Conservation (phyloP, 2,113 vertebrate genomes). For the Parus major region DNA sequence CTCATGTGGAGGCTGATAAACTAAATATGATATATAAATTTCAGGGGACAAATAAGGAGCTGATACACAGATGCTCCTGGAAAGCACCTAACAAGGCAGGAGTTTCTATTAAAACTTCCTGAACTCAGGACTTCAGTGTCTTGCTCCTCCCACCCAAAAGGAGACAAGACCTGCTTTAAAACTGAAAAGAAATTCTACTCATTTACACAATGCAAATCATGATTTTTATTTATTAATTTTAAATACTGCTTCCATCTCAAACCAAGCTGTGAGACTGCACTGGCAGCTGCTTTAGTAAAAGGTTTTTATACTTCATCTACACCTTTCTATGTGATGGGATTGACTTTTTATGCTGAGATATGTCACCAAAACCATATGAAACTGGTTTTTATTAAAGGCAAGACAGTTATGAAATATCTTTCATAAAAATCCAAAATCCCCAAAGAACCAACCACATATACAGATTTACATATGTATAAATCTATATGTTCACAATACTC, state of each 20-base stretch:
- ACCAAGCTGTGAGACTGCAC: neutral
- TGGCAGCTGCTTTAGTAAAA: neutral
- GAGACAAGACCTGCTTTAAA: neutral
- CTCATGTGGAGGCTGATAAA: neutral
- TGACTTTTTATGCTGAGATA: neutral
- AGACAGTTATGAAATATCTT: neutral
- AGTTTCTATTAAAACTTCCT: neutral
- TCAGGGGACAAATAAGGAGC: neutral
- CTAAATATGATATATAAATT: neutral
- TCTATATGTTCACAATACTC: neutral
- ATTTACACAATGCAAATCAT: neutral
- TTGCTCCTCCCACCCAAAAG: neutral
- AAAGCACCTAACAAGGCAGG: neutral
- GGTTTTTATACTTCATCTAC: neutral
- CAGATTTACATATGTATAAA: neutral
- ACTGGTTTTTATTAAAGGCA: neutral
- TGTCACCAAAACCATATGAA: neutral
- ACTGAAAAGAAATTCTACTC: neutral
- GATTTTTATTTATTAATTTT: neutral
- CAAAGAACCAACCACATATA: rapidly evolving
- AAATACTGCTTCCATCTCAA: neutral
- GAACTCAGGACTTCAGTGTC: neutral
- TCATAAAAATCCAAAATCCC: too few relatives aligned
- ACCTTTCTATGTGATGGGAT: neutral
- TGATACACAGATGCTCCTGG: neutral